Percentiles rank a stretch among this genome's conserved stretches.
Evolutionary conservation across 2,888 invertebrate genomes (phyloP).

Genomic region (Elgonia sp.): DNA sequence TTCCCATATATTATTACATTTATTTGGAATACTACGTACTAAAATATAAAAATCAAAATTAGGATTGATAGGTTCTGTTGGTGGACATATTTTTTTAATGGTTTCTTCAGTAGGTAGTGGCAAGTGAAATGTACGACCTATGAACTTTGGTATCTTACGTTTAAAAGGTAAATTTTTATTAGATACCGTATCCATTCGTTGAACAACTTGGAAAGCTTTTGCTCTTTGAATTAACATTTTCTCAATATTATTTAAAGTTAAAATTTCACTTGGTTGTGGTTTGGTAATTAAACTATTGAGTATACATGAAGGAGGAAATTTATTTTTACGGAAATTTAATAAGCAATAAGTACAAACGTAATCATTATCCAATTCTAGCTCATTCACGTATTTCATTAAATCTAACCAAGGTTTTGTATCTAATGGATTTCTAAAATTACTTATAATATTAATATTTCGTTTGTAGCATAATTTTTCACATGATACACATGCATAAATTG

Average conservation of each 20-base stretch:
- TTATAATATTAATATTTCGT: too few species aligned
- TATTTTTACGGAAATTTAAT: neutral
- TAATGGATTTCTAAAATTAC: conserved; percentile 62
- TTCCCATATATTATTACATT: conserved; percentile 23
- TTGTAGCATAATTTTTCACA: too few species aligned
- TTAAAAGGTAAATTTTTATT: too few species aligned
- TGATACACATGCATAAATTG: too few species aligned
- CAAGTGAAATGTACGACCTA: conserved; percentile 14
- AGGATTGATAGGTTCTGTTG: conserved; percentile 78
- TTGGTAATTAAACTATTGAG: conserved; percentile 73
- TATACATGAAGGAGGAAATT: conserved; percentile 66
- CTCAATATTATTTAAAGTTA: conserved; percentile 52
- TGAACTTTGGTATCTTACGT: conserved; percentile 24
- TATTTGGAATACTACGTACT: conserved; percentile 26
- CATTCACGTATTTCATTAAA: conserved; percentile 16
- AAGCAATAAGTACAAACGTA: conserved; percentile 66
- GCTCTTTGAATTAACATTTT: too few species aligned
- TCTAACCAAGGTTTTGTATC: conserved; percentile 40
- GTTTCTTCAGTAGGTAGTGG: too few species aligned
- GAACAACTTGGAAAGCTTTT: too few species aligned
- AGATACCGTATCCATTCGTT: conserved; percentile 73
- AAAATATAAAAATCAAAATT: conserved; percentile 64
- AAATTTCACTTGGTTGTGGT: conserved; percentile 39
- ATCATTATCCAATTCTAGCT: neutral
- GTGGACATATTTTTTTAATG: conserved; percentile 80